phyloP scores from a whole-genome alignment of 2,113 vertebrate genomes.

The Oxyura jamaicensis region DNA sequence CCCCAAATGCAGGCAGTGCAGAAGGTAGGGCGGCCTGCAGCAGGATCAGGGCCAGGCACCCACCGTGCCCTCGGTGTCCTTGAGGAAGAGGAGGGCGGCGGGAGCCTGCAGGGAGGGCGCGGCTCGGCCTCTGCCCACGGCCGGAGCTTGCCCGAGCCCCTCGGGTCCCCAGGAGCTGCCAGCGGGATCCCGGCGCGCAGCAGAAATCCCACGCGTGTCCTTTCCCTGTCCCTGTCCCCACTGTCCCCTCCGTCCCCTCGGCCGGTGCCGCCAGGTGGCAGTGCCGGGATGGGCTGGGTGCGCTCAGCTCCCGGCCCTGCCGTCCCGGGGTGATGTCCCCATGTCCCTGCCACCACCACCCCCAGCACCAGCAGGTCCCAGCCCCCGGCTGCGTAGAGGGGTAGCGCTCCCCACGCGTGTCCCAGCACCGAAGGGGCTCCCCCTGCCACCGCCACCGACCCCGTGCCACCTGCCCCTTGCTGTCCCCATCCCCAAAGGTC shows the following conservation, averaged over 20 bases:
- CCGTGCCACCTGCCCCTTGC: rapidly evolving
- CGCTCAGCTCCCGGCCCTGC: not conserved
- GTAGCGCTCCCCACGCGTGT: too few relatives aligned
- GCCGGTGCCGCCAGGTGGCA: not conserved
- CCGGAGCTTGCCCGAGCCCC: not conserved
- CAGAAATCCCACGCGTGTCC: not conserved
- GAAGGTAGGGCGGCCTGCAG: rapidly evolving
- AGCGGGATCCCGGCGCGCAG: not conserved
- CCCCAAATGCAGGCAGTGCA: slow-evolving; percentile 21
- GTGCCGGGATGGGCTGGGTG: not conserved
- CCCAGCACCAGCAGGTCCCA: not conserved
- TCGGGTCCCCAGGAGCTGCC: not conserved
- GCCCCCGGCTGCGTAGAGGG: not conserved
- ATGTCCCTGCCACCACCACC: not conserved
- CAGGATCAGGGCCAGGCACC: not conserved
- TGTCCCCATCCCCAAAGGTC: not conserved
- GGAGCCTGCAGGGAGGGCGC: rapidly evolving
- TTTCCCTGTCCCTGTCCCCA: not conserved
- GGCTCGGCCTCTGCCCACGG: not conserved
- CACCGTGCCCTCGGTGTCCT: not conserved
- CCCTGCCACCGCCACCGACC: not conserved
- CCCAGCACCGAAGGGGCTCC: not conserved
- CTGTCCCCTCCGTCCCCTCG: not conserved
- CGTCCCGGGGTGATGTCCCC: not conserved
- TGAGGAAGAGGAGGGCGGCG: not conserved